phyloP scores from a whole-genome alignment of 2,797 vertebrate species.

The Cyclura pinguis region DNA sequence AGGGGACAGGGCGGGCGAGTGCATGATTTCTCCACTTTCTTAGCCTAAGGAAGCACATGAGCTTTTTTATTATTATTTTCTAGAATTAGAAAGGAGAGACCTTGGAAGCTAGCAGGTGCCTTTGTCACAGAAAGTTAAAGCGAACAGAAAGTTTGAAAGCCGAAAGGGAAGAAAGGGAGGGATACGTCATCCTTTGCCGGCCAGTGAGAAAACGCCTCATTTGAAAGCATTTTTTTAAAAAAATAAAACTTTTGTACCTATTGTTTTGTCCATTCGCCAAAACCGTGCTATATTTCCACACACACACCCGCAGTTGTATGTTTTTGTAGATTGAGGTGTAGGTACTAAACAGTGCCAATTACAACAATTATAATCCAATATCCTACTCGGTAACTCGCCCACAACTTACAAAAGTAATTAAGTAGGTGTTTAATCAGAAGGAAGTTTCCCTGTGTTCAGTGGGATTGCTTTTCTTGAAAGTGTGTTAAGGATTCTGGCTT shows the following conservation, averaged over 20 bases:
- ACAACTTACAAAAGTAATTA: not conserved
- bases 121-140: not conserved
- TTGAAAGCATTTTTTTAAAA: not conserved
- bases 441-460: not conserved
- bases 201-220: not conserved
- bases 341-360: not conserved
- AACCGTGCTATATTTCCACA: no score
- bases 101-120: slow-evolving; percentile 11
- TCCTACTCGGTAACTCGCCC: not conserved
- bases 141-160: not conserved
- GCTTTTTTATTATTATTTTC: rapidly evolving
- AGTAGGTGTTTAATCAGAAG: not conserved
- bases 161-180: not conserved
- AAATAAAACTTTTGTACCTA: no score
- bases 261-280: no score
- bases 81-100: not conserved
- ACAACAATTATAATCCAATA: not conserved
- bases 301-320: no score
- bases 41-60: not conserved
- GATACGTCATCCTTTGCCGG: not conserved
- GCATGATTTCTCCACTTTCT: not conserved
- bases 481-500: not conserved
- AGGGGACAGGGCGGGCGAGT: not conserved
- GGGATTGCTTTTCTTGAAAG: not conserved
- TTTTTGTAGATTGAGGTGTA: no score